Evolutionary conservation across 2,797 vertebrate genomes (phyloP), one percentile per base, ranked within the genome.

Genomic region (Hylomyscus alleni): DNA sequence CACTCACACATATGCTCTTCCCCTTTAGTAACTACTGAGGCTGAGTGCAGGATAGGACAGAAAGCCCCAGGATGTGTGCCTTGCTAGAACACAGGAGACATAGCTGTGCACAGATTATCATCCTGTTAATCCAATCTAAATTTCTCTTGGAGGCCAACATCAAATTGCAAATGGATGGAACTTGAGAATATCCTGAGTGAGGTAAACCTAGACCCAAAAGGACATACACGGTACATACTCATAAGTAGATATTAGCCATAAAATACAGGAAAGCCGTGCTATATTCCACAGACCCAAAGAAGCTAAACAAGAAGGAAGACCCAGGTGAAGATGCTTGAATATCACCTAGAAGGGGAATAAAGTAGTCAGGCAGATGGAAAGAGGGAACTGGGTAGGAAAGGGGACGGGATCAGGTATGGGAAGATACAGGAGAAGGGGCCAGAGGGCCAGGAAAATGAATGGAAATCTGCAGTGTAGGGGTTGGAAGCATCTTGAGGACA

Each of bases 41-140:
- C 3, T 54, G 72, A 62, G 10, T 72, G 2, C 56, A 29, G 19
- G 8, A 69, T 9, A 44, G 58, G 11, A 56, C 15, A 56, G 52
- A 20, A 47, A 93, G 78, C 44, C 44, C n/a, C 75, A 34, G 22
- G 0, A 12, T n/a, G 10, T 12, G 11, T 60, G 2, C 78, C 72
- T 69, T 73, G 3, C n/a, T 85, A 47, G 90, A 91, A 78, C n/a
- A 11, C n/a, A 56, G 15, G 85, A 50, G 44, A 40, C 17, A 5
- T 40, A 67, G 3, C 83, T 85, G 44, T 52, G 31, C 20, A 54
- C 5, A 81, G 90, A 84, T 6, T 19, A 83, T 56, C 1, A 69
- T 83, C 72, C 47, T 80, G 22, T 65, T 73, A 95, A 89, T 90
- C 44, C 26, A 54, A 47, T 72, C 65, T 88, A 76, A 69, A 92